Evolutionary conservation across 2,888 invertebrate species (phyloP), one percentile per base, ranked within the genome.

Genomic region (Acholoe squamosa): DNA sequence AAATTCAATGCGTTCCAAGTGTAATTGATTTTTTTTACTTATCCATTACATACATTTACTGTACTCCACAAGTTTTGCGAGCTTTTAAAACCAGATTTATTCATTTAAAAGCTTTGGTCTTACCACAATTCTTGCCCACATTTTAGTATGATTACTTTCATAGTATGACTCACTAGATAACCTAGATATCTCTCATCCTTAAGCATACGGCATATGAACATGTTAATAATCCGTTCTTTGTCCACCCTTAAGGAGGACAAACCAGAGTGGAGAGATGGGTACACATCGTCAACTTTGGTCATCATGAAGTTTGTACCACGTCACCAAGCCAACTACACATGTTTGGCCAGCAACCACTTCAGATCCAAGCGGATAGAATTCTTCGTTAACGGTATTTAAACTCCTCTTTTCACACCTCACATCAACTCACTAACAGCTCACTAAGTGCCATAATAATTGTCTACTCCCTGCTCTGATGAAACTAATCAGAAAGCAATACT

Each of bases 211-310:
- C 43, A 10, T 43, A 10, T 43, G 10, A 7, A 43, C 43, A 43
- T 61, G 61, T 61, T 54, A 54, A 54, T 14, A 14, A 14, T 76
- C 31, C 12, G 28, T 43, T 43, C 43, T 10, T n/a, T 10, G 10
- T 43, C 5, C 43, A 43, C 10, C 33, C 89, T 28, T n/a, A 80
- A 93, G 93, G 92, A 92, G 84, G 93, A 93, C 91, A 76, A 89
- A 22, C 93, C 92, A 12, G 92, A 92, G 43, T 92, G 93, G 92
- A 51, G 92, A n/a, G 84, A 89, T 22, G 91, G 89, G 43, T 92
- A 93, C 89, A 90, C 92, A 0, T 92, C 93, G 25, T 93, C 93
- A 12, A 93, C 93, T 0, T 91, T 93, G 52, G 93, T 93, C 84
- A 92, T 93, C 91, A 93, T 92, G 91, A 86, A 92, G 51, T 93